A percentile compares a stretch with the other conserved stretches of the same genome.
These are phyloP conservation scores for Megathymus violae DNA, from an alignment of 1,140 invertebrate genomes.

Conservation along the genomic window DNA sequence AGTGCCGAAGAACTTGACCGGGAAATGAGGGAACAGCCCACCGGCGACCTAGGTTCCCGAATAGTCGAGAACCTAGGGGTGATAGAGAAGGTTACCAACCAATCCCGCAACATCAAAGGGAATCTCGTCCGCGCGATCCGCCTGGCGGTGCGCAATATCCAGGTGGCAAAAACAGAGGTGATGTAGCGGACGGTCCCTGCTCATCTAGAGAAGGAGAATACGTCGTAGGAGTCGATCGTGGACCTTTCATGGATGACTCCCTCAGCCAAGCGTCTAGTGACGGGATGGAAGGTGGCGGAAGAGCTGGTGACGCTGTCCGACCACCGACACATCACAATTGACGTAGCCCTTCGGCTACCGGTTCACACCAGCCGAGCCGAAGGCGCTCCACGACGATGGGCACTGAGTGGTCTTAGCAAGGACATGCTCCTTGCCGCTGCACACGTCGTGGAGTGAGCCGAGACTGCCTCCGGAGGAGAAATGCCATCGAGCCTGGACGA, in stretches of 20 bases:
- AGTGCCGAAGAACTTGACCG: neutral
- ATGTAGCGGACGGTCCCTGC: neutral
- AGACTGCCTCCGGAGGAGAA: neutral
- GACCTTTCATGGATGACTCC: constrained; percentile 43
- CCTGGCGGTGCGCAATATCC: neutral
- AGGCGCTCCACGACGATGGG: constrained; percentile 22
- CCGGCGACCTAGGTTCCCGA: neutral
- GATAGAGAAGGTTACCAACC: neutral
- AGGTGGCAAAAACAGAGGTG: neutral
- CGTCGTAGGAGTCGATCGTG: constrained; percentile 43
- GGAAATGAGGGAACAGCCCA: constrained; percentile 4
- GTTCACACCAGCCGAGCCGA: neutral
- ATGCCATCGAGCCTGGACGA: neutral
- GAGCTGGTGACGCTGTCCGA: constrained; percentile 51
- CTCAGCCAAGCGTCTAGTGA: constrained; percentile 20
- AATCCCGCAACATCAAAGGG: neutral
- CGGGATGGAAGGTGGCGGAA: constrained; percentile 47
- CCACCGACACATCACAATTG: constrained; percentile 49
- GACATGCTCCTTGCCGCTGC: constrained; percentile 21
- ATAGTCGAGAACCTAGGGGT: constrained; percentile 4
- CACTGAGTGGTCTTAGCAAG: constrained; percentile 4
- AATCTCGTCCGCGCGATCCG: neutral
- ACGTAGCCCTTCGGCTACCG: neutral
- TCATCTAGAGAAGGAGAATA: neutral
- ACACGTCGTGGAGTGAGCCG: constrained; percentile 8